phyloP scores from a whole-genome alignment of 2,888 invertebrate genomes.

The Rhimphoctona megacephalus region DNA sequence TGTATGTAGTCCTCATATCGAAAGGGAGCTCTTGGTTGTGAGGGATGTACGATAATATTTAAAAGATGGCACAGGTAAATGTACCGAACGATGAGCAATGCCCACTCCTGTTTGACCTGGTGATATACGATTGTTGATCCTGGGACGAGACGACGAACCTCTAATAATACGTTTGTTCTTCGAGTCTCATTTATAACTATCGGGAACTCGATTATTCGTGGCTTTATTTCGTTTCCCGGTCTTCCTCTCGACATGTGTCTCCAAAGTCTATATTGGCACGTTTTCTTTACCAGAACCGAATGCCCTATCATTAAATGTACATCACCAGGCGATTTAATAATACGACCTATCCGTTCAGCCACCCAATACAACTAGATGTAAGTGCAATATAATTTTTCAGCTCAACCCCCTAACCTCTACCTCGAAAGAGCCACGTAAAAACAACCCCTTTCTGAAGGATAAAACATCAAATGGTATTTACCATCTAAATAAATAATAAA shows the following conservation, averaged over 20 bases:
- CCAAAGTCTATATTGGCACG: conserved; percentile 64
- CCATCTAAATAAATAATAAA: conserved; percentile 34
- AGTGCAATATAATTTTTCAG: conserved; percentile 59
- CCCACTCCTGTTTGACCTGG: conserved; percentile 70
- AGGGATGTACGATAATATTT: conserved; percentile 39
- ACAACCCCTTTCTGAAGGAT: background rate
- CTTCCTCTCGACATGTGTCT: conserved; percentile 42
- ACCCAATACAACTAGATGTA: conserved; percentile 38
- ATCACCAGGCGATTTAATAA: conserved; percentile 46
- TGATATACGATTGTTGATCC: conserved; percentile 67
- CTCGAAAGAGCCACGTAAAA: background rate
- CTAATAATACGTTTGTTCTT: conserved; percentile 76
- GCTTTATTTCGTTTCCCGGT: background rate
- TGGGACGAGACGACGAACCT: conserved; percentile 60
- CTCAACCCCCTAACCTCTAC: conserved; percentile 16
- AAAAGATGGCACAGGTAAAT: conserved; percentile 54
- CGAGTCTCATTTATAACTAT: conserved; percentile 70
- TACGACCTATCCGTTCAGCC: conserved; percentile 1
- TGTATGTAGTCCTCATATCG: background rate
- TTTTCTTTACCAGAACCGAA: conserved; percentile 17
- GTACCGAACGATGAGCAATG: conserved; percentile 42
- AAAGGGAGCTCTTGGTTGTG: background rate
- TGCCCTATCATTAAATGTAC: conserved; percentile 59
- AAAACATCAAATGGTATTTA: conserved; percentile 31
- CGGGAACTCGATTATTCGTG: conserved; percentile 52